phyloP scores from a whole-genome alignment of 2,113 vertebrate genomes.

The Turdus rufiventris region DNA sequence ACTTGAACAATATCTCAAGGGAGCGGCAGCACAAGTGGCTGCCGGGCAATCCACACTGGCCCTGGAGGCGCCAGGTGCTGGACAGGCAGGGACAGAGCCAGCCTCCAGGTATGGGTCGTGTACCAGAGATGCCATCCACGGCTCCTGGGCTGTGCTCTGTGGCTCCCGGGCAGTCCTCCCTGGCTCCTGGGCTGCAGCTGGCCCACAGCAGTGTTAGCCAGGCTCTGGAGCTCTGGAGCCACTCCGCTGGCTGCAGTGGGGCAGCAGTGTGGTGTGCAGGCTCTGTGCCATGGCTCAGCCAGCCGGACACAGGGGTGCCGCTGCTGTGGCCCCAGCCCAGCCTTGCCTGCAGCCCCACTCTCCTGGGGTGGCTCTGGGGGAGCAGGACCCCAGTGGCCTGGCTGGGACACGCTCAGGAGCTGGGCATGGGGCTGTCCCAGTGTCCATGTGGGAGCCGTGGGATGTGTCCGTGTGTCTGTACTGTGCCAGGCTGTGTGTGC shows the following conservation, averaged over 20 bases:
- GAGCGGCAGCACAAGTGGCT: background rate
- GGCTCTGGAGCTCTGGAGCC: background rate
- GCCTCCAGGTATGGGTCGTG: rapidly evolving
- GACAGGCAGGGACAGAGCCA: background rate
- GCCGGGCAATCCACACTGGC: rapidly evolving
- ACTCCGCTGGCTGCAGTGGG: rapidly evolving
- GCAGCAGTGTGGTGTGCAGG: rapidly evolving
- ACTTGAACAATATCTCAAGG: background rate
- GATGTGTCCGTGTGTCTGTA: background rate
- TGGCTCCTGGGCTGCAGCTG: background rate
- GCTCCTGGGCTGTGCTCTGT: background rate
- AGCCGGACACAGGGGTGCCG: rapidly evolving
- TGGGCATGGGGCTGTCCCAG: background rate
- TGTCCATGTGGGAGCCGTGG: rapidly evolving
- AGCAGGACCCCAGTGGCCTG: background rate
- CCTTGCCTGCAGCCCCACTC: background rate
- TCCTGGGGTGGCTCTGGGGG: rapidly evolving
- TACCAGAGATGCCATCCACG: rapidly evolving
- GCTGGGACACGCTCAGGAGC: background rate
- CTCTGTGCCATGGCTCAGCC: rapidly evolving
- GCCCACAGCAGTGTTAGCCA: background rate
- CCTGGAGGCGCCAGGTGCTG: rapidly evolving
- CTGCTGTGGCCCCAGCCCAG: background rate
- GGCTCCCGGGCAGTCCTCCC: background rate
- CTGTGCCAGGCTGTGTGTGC: background rate